Base-by-base conservation (phyloP, 2,888 invertebrate genomes). In the Cenopis cana region DNA sequence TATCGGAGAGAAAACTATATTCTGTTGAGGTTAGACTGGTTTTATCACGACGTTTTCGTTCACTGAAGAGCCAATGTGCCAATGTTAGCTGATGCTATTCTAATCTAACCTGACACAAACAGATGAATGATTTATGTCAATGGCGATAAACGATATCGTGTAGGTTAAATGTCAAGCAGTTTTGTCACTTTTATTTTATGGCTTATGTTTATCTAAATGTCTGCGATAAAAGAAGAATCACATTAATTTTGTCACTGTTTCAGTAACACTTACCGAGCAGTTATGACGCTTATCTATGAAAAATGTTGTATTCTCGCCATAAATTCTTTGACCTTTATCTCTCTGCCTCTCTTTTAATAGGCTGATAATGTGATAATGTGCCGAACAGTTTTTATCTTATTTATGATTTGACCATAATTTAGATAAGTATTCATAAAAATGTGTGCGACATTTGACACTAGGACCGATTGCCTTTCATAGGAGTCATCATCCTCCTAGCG, bases 301-400 rank as follows among this genome's bases (percentile, higher is more conserved):
- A 68, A 55, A 61, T 54, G 46, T 61, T 55, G 60, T 56, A 50
- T 70, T 67, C 60, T 67, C 61, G 55, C 66, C 55, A 71, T 71
- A 71, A 71, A 67, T 71, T 61, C 36, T 49, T 38, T 49, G 61
- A 71, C 46, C 56, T 49, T n/a, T 24, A 50, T 14, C 11, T 72
- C 52, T 72, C 61, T 72, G n/a, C n/a, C n/a, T n/a, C n/a, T n/a
- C n/a, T n/a, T n/a, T n/a, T 49, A 72, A 72, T 68, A 66, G 60
- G 10, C 60, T 66, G 70, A 70, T 70, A 70, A 61, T 68, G 41
- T 54, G 10, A 17, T 14, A 6, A 46, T n/a, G 46, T 24, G n/a
- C n/a, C n/a, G n/a, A n/a, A n/a, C n/a, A n/a, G n/a, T n/a, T n/a
- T 41, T 41, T 12, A 41, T 12, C 41, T 41, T 14, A 41, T 41